phyloP scores from a whole-genome alignment of 2,797 vertebrate species.

The Mionectes olivaceus region DNA sequence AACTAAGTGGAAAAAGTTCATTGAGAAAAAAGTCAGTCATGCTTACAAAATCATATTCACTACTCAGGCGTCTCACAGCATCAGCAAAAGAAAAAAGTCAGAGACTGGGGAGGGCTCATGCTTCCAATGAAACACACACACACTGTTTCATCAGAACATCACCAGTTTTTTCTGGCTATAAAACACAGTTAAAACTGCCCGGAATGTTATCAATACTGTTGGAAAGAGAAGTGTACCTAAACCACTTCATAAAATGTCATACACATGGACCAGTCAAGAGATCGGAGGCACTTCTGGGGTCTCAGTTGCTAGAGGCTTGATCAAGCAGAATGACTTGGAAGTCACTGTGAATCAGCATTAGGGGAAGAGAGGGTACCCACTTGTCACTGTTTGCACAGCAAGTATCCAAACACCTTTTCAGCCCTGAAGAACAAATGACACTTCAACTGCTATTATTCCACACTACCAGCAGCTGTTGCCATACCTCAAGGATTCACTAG shows the following conservation, averaged over 20 bases:
- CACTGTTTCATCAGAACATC: background rate
- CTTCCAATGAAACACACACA: background rate
- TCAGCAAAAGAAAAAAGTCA: background rate
- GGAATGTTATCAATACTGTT: background rate
- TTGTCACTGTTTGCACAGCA: background rate
- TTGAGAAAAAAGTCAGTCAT: background rate
- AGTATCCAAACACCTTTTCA: background rate
- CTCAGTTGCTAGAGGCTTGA: background rate
- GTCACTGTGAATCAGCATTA: background rate
- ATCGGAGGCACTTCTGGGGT: background rate
- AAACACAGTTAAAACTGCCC: background rate
- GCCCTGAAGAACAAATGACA: background rate
- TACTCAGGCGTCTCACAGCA: background rate
- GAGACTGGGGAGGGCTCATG: background rate
- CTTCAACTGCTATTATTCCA: background rate
- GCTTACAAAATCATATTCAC: background rate
- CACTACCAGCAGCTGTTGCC: background rate
- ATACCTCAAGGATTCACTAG: background rate
- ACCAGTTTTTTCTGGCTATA: background rate
- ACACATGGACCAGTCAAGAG: background rate
- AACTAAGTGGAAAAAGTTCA: background rate
- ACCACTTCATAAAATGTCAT: background rate
- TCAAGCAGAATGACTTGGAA: background rate
- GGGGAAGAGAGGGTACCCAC: background rate
- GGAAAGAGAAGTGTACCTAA: background rate